Conservation (phyloP, 1,140 invertebrate genomes). For the Atta texana region DNA sequence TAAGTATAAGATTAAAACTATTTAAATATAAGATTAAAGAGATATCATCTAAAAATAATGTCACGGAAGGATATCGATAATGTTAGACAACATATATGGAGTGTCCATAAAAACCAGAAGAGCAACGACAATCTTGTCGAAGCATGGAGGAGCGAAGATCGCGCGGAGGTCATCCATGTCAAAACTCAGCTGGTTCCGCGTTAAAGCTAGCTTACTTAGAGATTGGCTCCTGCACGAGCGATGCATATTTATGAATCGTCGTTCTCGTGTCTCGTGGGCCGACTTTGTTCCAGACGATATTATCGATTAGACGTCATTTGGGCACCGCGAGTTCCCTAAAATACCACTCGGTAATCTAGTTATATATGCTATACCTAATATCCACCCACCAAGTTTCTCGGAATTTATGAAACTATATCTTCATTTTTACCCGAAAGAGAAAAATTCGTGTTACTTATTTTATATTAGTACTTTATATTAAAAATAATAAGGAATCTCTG, state of each 20-base stretch:
- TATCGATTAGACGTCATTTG: conserved; percentile 76
- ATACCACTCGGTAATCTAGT: conserved; percentile 34
- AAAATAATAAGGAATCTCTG: background rate
- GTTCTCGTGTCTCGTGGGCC: conserved; percentile 64
- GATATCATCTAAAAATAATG: background rate
- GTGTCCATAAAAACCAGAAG: conserved; percentile 13
- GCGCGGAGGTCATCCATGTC: conserved; percentile 48
- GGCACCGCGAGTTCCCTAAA: conserved; percentile 39
- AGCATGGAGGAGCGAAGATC: conserved; percentile 50
- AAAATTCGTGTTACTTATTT: background rate
- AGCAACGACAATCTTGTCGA: conserved; percentile 42
- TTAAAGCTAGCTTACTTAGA: conserved; percentile 71
- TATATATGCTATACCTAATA: conserved; percentile 3
- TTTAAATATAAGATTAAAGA: no score
- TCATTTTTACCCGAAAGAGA: background rate
- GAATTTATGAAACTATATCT: background rate
- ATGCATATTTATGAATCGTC: conserved; percentile 79
- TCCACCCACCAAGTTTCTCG: background rate
- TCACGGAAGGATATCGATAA: background rate
- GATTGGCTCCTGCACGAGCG: conserved; percentile 55
- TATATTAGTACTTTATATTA: background rate
- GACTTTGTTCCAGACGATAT: conserved; percentile 70
- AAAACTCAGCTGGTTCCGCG: conserved; percentile 45
- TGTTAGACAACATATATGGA: background rate
- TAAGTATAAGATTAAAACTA: no score